A percentile compares a stretch with the other conserved stretches of the same genome.
Conservation (phyloP, 2,888 invertebrate genomes). For the Drosophila borborema region DNA sequence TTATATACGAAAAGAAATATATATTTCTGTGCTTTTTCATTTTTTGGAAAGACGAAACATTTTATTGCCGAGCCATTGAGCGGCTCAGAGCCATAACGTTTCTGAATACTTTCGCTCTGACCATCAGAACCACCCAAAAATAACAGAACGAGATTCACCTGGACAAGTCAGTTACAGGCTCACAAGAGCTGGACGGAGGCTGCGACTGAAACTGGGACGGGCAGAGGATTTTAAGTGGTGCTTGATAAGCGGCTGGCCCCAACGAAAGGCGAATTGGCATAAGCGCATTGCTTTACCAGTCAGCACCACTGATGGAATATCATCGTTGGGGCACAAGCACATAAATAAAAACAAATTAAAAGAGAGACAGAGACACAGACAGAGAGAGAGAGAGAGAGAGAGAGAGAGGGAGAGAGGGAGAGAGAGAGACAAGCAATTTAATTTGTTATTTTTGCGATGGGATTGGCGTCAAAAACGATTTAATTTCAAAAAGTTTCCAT, state of each 20-base stretch:
- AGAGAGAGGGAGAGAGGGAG: too few species aligned
- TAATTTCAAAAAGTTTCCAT: constrained; percentile 52
- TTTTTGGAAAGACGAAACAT: constrained; percentile 49
- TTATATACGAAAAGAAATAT: constrained; percentile 49
- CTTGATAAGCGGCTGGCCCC: constrained; percentile 72
- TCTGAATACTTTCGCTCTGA: constrained; percentile 17
- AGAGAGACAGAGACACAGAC: background rate
- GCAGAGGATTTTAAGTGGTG: constrained; percentile 69
- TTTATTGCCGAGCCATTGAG: constrained; percentile 49
- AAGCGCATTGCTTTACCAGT: constrained; percentile 64
- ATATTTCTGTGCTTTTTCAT: constrained; percentile 26
- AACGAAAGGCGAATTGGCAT: constrained; percentile 49
- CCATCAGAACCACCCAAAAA: constrained; percentile 50
- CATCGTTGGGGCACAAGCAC: constrained; percentile 54
- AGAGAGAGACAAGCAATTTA: constrained; percentile 50
- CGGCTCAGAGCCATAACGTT: constrained; percentile 23
- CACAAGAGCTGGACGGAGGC: constrained; percentile 13
- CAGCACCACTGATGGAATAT: constrained; percentile 58
- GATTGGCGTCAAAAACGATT: constrained; percentile 62
- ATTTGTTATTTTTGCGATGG: constrained; percentile 47
- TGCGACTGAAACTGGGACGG: constrained; percentile 25
- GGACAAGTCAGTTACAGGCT: constrained; percentile 10
- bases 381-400: background rate
- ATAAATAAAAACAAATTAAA: constrained; percentile 16
- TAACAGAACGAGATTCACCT: constrained; percentile 22